phyloP scores from a whole-genome alignment of 2,888 invertebrate species.

The Oligia fasciuncula region DNA sequence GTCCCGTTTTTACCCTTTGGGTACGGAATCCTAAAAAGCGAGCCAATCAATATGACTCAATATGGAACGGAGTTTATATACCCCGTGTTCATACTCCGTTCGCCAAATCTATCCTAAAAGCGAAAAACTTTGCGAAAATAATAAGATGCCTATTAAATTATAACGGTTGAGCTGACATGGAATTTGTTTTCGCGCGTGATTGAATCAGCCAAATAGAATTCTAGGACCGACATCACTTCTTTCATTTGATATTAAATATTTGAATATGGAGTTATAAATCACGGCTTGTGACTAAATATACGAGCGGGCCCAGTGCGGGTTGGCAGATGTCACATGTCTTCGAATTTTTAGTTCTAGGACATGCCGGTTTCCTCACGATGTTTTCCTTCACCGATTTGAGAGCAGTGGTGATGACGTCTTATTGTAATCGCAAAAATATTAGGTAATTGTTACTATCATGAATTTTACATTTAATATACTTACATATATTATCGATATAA shows the following conservation, averaged over 20 bases:
- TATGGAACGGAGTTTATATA: too few relatives aligned
- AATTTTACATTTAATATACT: neutral
- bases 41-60: neutral
- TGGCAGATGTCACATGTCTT: too few relatives aligned
- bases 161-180: slow-evolving; percentile 45
- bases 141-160: slow-evolving; percentile 53
- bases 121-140: slow-evolving; percentile 37
- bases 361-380: too few relatives aligned
- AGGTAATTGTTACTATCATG: neutral
- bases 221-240: slow-evolving; percentile 21
- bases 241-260: slow-evolving; percentile 17
- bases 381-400: too few relatives aligned
- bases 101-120: slow-evolving; percentile 12
- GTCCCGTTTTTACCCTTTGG: too few relatives aligned
- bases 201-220: slow-evolving; percentile 29
- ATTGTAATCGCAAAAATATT: neutral
- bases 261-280: neutral
- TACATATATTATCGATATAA: too few relatives aligned
- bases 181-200: slow-evolving; percentile 44
- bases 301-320: too few relatives aligned
- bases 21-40: neutral
- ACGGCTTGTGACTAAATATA: neutral
- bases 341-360: too few relatives aligned
- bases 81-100: neutral
- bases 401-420: too few relatives aligned